These are phyloP conservation scores for Riptortus pedestris DNA, from an alignment of 1,140 invertebrate genomes.

Conservation along the genomic window DNA sequence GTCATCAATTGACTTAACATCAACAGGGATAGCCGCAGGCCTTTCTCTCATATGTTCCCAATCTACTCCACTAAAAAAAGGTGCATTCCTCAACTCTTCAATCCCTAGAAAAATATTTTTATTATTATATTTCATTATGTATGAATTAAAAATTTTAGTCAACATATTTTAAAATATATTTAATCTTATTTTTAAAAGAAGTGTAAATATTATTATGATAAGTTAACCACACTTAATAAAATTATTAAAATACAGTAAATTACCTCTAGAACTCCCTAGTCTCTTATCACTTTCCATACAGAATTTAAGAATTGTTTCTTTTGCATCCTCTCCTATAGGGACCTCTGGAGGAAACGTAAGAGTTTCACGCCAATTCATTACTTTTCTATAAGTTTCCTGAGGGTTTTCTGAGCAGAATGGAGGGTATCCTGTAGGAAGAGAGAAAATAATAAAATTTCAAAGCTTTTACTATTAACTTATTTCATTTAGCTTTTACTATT, in stretches of 20 bases:
- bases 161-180: too few relatives aligned
- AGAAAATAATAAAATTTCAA: too few relatives aligned
- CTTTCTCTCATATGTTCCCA: slow-evolving; percentile 94
- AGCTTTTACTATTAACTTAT: neutral
- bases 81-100: slow-evolving; percentile 31
- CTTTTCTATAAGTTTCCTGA: slow-evolving; percentile 98
- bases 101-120: neutral
- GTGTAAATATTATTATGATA: neutral
- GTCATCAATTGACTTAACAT: slow-evolving; percentile 88
- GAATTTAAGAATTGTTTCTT: slow-evolving; percentile 77
- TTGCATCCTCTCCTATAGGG: slow-evolving; percentile 90
- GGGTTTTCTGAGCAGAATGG: slow-evolving; percentile 99
- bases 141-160: too few relatives aligned
- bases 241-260: slow-evolving; percentile 50
- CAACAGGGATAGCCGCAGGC: slow-evolving; percentile 92
- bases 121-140: neutral
- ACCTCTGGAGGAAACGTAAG: slow-evolving; percentile 97
- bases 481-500: too few relatives aligned
- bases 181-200: neutral
- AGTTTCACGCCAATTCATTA: slow-evolving; percentile 99
- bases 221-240: too few relatives aligned
- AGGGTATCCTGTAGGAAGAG: slow-evolving; percentile 67
- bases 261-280: slow-evolving; percentile 75
- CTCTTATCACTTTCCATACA: slow-evolving; percentile 87
- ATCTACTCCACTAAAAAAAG: slow-evolving; percentile 86